These are phyloP conservation scores for Halichoerus grypus DNA, from an alignment of 2,113 vertebrate species.

Conservation along the genomic window DNA sequence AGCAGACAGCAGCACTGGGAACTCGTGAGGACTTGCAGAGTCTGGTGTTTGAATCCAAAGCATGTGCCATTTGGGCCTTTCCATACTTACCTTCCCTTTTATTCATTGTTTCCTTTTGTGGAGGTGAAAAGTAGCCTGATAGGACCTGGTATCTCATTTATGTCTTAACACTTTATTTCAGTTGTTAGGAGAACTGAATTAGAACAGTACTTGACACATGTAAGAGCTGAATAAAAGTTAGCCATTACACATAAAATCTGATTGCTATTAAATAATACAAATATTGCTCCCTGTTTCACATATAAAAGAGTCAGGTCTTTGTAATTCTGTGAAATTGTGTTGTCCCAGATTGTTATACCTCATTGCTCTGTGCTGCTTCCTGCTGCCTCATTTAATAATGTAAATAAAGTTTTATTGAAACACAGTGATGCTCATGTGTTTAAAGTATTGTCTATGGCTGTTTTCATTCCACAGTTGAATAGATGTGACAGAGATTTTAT, in stretches of 20 bases:
- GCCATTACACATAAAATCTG: not conserved
- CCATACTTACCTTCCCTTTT: not conserved
- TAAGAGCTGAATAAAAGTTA: not conserved
- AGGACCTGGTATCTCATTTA: not conserved
- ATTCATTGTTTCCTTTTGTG: not conserved
- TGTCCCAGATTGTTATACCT: not conserved
- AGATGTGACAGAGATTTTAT: not conserved
- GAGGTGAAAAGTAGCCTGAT: not conserved
- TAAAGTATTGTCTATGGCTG: rapidly evolving
- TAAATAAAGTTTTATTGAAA: not conserved
- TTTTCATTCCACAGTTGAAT: not conserved
- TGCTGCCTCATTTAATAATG: not conserved
- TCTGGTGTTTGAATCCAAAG: not conserved
- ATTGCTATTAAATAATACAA: not conserved
- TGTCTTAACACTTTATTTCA: not conserved
- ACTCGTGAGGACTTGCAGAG: not conserved
- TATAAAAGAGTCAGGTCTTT: not conserved
- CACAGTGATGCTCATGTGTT: not conserved
- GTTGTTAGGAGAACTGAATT: not conserved
- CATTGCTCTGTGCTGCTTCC: not conserved
- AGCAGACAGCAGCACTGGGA: not conserved
- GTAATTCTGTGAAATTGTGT: not conserved
- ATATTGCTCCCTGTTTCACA: not conserved
- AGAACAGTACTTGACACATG: not conserved
- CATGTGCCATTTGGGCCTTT: not conserved